Percentiles rank a stretch among this genome's conserved stretches.
Evolutionary conservation across 1,140 invertebrate genomes (phyloP).

Genomic region (Temnothorax curvispinosus): DNA sequence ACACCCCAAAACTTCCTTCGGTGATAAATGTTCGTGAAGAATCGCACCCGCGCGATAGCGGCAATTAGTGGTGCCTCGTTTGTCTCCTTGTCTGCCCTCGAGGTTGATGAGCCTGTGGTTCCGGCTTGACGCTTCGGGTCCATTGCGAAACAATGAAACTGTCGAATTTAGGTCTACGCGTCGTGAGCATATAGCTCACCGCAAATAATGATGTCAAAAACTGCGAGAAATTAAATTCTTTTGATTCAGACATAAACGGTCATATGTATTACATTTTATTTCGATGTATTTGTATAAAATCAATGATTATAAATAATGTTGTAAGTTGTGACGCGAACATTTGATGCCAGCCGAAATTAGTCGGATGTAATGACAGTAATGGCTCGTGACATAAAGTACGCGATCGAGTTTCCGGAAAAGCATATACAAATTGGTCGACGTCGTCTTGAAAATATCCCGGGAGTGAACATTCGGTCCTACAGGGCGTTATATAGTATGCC

Average conservation of each 20-base stretch:
- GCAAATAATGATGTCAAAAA: neutral
- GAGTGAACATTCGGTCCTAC: constrained; percentile 41
- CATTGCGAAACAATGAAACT: constrained; percentile 52
- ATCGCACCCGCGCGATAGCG: constrained; percentile 73
- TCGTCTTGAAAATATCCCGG: constrained; percentile 46
- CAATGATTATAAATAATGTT: neutral
- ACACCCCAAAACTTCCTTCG: constrained; percentile 63
- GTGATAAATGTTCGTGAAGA: constrained; percentile 75
- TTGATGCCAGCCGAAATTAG: constrained; percentile 5
- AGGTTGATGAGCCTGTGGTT: constrained; percentile 68
- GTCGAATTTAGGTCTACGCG: constrained; percentile 19
- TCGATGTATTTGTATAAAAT: neutral
- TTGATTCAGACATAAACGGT: neutral
- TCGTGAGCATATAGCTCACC: neutral
- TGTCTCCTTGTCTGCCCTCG: constrained; percentile 69
- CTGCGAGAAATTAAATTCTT: neutral
- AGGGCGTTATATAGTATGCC: constrained; percentile 29
- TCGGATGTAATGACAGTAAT: constrained; percentile 17
- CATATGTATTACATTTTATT: neutral
- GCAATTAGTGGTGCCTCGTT: constrained; percentile 76
- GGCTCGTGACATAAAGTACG: constrained; percentile 10
- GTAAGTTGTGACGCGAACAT: neutral
- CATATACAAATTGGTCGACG: constrained; percentile 53
- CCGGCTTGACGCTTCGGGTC: constrained; percentile 30
- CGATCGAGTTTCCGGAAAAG: constrained; percentile 47